Base-by-base conservation (phyloP, 2,113 vertebrate genomes). In the Chascanopsetta lugubris region DNA sequence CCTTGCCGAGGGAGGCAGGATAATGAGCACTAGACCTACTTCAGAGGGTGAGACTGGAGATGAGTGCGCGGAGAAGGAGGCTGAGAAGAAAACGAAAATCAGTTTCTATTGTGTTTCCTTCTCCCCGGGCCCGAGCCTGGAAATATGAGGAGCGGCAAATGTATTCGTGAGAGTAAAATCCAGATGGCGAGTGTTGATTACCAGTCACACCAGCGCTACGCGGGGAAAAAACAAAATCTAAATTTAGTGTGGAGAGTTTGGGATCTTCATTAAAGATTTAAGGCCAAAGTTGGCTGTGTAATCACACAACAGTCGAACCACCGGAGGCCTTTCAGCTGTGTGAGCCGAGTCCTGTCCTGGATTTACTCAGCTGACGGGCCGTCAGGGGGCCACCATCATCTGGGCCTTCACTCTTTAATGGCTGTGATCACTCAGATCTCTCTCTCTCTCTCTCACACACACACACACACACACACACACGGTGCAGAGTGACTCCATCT, bases 11-110 rank as follows among this genome's bases (percentile, higher is more conserved):
- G 61, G 69, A 87, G 68, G 54, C 40, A n/a, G 45, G 65, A 74
- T 84, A 86, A 85, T 82, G 86, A 87, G 76, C 68, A 68, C 66
- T 70, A 77, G 75, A 67, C 53, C 71, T 62, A 56, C 62, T 85
- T 72, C 40, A 59, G 70, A 62, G 64, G 34, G 61, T 22, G 25
- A 55, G 57, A 69, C 47, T 63, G 29, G 65, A 76, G 69, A 66
- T 46, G 51, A 75, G 54, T 40, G 57, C 43, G 72, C 4, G 20
- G 21, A 40, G 32, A 46, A 25, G 38, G 51, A 59, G 67, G 75
- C 22, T 59, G 32, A 43, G 58, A 27, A 5, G 49, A 34, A n/a
- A 40, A 30, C 8, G 36, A 36, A 47, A 47, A 40, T 55, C 40
- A n/a, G 51, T 11, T 47, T 13, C 25, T 6, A 29, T 67, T 55